Conservation (phyloP, 1,140 invertebrate species). For the Aphis craccivora region DNA sequence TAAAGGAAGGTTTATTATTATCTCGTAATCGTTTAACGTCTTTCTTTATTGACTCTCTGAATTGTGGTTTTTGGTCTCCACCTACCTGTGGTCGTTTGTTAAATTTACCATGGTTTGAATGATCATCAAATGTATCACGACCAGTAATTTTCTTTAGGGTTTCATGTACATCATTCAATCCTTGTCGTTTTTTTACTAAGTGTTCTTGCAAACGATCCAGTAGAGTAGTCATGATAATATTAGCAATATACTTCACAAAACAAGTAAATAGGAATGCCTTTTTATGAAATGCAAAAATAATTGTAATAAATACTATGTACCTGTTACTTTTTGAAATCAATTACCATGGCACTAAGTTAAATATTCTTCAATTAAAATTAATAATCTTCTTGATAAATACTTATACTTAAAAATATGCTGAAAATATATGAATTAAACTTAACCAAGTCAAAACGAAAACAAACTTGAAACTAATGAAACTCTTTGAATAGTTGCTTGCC, state of each 20-base stretch:
- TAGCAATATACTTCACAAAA: not conserved
- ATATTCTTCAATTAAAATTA: not conserved
- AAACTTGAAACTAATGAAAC: constrained; percentile 18
- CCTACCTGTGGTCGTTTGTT: constrained; percentile 32
- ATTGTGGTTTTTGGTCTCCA: constrained; percentile 36
- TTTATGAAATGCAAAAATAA: not conserved
- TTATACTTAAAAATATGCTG: not conserved
- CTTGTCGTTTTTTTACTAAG: constrained; percentile 48
- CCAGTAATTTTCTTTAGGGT: constrained; percentile 54
- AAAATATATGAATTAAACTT: not conserved
- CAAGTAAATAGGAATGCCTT: not conserved
- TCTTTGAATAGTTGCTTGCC: constrained; percentile 23
- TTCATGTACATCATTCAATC: constrained; percentile 52
- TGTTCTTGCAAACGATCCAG: constrained; percentile 55
- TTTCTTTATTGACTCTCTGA: constrained; percentile 35
- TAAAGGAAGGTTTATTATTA: not conserved
- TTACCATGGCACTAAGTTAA: not conserved
- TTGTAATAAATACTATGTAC: constrained; percentile 11
- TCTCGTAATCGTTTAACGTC: constrained; percentile 40
- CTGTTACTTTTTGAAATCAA: not conserved
- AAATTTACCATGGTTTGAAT: constrained; percentile 53
- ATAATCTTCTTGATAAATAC: not conserved
- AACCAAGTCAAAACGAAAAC: constrained; percentile 10
- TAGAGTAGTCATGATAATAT: constrained; percentile 33
- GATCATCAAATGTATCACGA: constrained; percentile 48